Evolutionary conservation across 2,113 vertebrate species (phyloP).

Genomic region (Dromiciops gliroides): DNA sequence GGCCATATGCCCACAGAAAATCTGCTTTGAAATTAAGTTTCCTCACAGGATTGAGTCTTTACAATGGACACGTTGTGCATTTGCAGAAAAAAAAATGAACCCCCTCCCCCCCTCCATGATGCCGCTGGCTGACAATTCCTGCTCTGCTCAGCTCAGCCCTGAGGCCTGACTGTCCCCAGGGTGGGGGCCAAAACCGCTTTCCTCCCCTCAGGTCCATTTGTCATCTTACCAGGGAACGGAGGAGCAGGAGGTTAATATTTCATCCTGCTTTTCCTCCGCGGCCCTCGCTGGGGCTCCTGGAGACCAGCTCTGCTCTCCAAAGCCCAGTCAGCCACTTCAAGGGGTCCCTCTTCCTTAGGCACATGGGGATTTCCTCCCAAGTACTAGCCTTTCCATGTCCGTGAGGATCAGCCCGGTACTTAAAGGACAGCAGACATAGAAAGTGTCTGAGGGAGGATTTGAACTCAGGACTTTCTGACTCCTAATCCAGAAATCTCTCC

Average conservation of each 20-base stretch:
- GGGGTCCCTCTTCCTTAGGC: not conserved
- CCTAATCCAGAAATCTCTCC: not conserved
- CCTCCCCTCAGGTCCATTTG: constrained; percentile 11
- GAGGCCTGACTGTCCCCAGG: not conserved
- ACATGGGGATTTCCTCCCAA: not conserved
- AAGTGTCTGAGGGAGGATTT: not conserved
- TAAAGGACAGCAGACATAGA: not conserved
- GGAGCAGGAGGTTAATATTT: constrained; percentile 23
- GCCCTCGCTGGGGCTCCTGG: not conserved
- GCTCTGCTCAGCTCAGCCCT: not conserved
- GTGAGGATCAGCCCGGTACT: not conserved
- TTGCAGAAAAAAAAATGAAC: not conserved
- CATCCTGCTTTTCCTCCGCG: constrained; percentile 9
- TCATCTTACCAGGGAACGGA: not conserved
- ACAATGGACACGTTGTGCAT: not conserved
- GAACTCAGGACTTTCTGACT: not conserved
- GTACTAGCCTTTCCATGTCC: constrained; percentile 1
- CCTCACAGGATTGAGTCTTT: constrained; percentile 38
- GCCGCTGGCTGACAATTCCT: constrained; percentile 25
- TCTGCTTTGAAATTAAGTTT: constrained; percentile 43
- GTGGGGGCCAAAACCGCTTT: not conserved
- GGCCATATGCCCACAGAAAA: constrained; percentile 46
- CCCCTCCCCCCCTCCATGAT: not conserved
- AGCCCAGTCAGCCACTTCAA: not conserved
- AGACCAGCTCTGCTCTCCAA: not conserved